Evolutionary conservation across 2,888 invertebrate genomes (phyloP), one percentile per base, ranked within the genome.

Genomic region (Seira musarum): DNA sequence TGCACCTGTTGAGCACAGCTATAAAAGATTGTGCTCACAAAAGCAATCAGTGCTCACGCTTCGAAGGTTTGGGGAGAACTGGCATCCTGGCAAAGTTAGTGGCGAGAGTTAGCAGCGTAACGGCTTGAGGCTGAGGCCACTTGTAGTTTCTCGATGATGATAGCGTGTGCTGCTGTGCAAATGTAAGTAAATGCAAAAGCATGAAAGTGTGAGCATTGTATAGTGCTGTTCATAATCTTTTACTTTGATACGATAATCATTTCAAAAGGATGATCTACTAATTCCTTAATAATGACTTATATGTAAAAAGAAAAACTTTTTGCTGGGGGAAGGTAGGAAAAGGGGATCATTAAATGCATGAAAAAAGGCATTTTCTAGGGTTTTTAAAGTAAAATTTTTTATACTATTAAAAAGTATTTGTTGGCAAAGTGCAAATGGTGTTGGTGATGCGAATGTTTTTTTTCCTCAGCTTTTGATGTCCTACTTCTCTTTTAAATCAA

Each of bases 261-360:
- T 76, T 60, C n/a, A 61, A 68, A 60, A 30, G 49, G 76, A 68
- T 64, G 76, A 76, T 46, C 68, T 76, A 25, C 68, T 68, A 17
- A 73, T 67, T 22, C 65, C 25, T 21, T 64, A 21, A 17, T 61
- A 17, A 21, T 21, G 19, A 61, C 61, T 61, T 21, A n/a, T 5
- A 61, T 5, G 61, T n/a, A 25, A n/a, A 66, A 25, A 64, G 10
- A 40, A 40, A n/a, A 64, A 64, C 53, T 53, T 25, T 24, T 8
- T 10, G 25, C 22, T 57, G 57, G 17, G 64, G 30, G 15, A 60
- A 60, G 22, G 60, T 21, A 10, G 5, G 60, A 21, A 60, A 60
- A 60, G n/a, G n/a, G 22, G 60, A 60, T 60, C 60, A 60, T 60
- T 60, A 60, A 60, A 60, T 60, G 60, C 21, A 60, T 60, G 60